phyloP scores from a whole-genome alignment of 2,888 invertebrate species.

The Spodoptera exigua region DNA sequence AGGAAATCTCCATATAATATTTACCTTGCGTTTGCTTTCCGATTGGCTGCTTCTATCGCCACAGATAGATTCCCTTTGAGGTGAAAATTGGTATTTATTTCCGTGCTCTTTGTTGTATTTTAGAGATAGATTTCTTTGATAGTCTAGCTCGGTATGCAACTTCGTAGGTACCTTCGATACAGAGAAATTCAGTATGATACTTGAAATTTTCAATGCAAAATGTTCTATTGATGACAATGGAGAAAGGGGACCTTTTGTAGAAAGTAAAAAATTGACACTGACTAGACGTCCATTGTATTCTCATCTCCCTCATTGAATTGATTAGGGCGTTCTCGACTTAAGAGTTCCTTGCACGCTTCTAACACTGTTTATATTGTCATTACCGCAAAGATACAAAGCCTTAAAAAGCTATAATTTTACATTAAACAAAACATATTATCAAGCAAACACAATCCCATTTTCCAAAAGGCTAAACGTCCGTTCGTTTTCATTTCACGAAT shows the following conservation, averaged over 20 bases:
- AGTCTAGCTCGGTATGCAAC: not conserved
- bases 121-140: constrained; percentile 50
- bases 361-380: no score
- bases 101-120: constrained; percentile 68
- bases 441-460: constrained; percentile 26
- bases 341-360: no score
- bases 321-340: no score
- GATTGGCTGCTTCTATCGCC: constrained; percentile 69
- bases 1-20: constrained; percentile 81
- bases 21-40: constrained; percentile 75
- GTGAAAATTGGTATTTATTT: constrained; percentile 81
- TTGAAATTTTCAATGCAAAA: constrained; percentile 19
- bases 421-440: not conserved
- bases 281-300: no score
- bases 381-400: not conserved
- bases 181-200: constrained; percentile 26
- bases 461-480: constrained; percentile 36
- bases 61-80: constrained; percentile 76
- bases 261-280: no score
- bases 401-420: not conserved
- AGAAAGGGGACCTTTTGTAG: no score
- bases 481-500: constrained; percentile 44
- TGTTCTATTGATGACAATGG: no score
- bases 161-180: constrained; percentile 1
- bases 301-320: no score